phyloP scores from a whole-genome alignment of 2,888 invertebrate species.

The Nymphalis polychloros region DNA sequence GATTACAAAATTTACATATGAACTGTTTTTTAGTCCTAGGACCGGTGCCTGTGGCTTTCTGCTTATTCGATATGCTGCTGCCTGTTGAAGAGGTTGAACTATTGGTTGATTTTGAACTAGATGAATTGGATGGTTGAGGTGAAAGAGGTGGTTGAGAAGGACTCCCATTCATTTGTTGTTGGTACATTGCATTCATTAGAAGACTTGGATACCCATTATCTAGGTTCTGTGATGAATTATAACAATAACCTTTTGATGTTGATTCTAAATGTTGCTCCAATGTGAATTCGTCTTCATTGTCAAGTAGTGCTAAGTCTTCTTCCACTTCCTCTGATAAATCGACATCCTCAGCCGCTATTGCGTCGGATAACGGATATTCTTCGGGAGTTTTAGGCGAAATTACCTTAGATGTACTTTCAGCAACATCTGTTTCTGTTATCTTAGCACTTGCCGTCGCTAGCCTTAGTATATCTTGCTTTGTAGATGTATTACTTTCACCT shows the following conservation, averaged over 20 bases:
- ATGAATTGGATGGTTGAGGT: constrained; percentile 71
- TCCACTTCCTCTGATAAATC: constrained; percentile 87
- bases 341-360: constrained; percentile 82
- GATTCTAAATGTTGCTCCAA: constrained; percentile 80
- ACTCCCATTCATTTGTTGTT: constrained; percentile 79
- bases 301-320: constrained; percentile 87
- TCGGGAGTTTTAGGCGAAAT: constrained; percentile 76
- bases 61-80: constrained; percentile 74
- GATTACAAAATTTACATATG: constrained; percentile 98
- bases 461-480: constrained; percentile 86
- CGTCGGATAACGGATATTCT: constrained; percentile 75
- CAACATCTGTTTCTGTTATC: constrained; percentile 71
- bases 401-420: constrained; percentile 63
- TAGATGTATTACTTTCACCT: constrained; percentile 65
- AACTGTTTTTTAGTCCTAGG: constrained; percentile 98
- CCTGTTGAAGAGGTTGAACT: constrained; percentile 73
- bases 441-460: constrained; percentile 82
- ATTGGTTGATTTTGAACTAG: constrained; percentile 69
- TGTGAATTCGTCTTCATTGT: constrained; percentile 87
- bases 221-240: constrained; percentile 79
- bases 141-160: constrained; percentile 73
- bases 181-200: constrained; percentile 86
- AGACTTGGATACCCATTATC: constrained; percentile 87
- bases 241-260: constrained; percentile 70
- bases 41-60: constrained; percentile 80